Conservation (phyloP, 2,113 vertebrate genomes). For the Alces alces region DNA sequence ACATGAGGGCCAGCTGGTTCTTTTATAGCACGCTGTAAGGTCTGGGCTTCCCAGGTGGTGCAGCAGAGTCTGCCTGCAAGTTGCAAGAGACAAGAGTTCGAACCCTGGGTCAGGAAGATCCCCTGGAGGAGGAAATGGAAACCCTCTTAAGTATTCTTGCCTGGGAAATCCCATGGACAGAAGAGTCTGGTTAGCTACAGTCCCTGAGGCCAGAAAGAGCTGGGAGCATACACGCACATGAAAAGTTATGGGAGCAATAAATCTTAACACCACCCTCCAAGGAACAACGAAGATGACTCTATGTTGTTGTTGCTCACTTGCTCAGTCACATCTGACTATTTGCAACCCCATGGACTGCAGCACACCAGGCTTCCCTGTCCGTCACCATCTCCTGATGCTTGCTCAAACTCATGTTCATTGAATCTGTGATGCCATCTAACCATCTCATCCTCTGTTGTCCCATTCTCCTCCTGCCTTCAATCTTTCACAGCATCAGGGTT, state of each 20-base stretch:
- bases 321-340: not conserved
- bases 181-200: not conserved
- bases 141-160: not conserved
- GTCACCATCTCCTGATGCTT: fast-evolving
- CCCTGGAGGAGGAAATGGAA: not conserved
- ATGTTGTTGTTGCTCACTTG: not conserved
- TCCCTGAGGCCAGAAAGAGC: not conserved
- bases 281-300: not conserved
- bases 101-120: not conserved
- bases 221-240: not conserved
- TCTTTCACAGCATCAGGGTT: not conserved
- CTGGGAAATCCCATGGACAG: not conserved
- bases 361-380: not conserved
- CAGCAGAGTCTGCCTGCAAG: not conserved
- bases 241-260: not conserved
- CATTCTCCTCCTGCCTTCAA: not conserved
- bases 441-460: not conserved
- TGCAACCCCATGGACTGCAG: fast-evolving
- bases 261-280: not conserved
- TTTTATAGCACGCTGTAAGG: not conserved
- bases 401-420: fast-evolving
- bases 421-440: not conserved
- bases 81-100: not conserved
- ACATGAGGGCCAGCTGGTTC: not conserved
- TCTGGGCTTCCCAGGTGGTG: not conserved